Base-by-base conservation (phyloP, 1,140 invertebrate genomes). In the Sitophilus oryzae region DNA sequence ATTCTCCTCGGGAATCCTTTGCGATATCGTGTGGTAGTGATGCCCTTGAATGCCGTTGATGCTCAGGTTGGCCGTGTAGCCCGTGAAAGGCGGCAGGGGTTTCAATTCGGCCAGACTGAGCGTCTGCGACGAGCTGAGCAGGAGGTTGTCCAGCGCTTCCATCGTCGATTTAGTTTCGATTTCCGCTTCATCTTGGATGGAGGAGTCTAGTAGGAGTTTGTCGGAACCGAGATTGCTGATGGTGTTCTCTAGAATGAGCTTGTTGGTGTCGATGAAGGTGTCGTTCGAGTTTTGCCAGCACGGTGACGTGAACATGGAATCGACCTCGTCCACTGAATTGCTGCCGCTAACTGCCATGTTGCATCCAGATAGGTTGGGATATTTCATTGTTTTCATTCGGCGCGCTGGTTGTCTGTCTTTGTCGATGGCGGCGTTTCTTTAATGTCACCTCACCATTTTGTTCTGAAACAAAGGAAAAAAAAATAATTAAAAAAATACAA, bases 1-100 rank as follows among this genome's bases (percentile, higher is more conserved):
- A 66, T 64, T 75, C 71, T 83, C 84, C 62, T 83, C 81, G 2
- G 80, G 81, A 46, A 82, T 73, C 40, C 80, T 73, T 67, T 83
- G 81, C 2, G 87, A 84, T 72, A 91, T 88, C 58, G 87, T 82
- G 70, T 90, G 86, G 72, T 87, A 88, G 66, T 91, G 88, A 66
- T 89, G 86, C n/a, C 89, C 85, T 40, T 86, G 82, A 64, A 91
- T 89, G 16, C 88, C 86, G 74, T 90, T 88, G 68, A 89, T 88
- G 59, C 82, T 88, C 21, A 88, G 73, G 64, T 89, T 86, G 1
- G 85, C 86, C 1, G 86, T 91, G 73, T 89, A 90, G 10, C 84
- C 85, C 11, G 87, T 89, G 70, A 91, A 91, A 0, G 89, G 88
- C 0, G 89, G 88, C 53, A 93, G 73, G 0, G 90, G 90, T 68